Conservation (phyloP, 2,888 invertebrate species). For the Mesopsocus fuscifrons region DNA sequence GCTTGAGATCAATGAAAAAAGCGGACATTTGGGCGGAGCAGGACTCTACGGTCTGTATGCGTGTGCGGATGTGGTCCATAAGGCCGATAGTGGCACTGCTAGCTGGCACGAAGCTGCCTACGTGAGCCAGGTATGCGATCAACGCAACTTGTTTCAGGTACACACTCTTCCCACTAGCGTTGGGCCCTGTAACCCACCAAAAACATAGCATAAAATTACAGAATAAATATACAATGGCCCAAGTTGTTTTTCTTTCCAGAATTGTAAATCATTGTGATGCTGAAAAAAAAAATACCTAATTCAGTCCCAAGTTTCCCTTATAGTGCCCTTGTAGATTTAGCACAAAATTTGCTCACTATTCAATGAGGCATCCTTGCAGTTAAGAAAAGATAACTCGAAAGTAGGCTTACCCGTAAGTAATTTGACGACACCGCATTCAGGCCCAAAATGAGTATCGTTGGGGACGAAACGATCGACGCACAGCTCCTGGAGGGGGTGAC, state of each 20-base stretch:
- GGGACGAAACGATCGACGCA: conserved; percentile 47
- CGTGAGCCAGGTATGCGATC: conserved; percentile 67
- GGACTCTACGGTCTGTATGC: conserved; percentile 58
- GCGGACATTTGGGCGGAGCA: conserved; percentile 62
- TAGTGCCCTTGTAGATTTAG: too few relatives aligned
- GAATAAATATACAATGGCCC: neutral
- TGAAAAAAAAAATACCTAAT: too few relatives aligned
- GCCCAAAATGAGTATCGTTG: conserved; percentile 45
- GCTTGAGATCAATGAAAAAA: conserved; percentile 67
- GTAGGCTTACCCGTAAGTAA: too few relatives aligned
- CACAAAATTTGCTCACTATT: too few relatives aligned
- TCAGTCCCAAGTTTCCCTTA: too few relatives aligned
- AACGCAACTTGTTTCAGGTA: conserved; percentile 72
- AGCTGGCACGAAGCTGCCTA: conserved; percentile 81
- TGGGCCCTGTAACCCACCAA: conserved; percentile 44
- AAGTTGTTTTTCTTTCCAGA: neutral
- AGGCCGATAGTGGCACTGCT: conserved; percentile 47
- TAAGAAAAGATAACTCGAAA: too few relatives aligned
- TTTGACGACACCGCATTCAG: conserved; percentile 38
- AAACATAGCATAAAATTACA: neutral
- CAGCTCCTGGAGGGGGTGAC: conserved; percentile 59
- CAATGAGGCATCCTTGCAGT: too few relatives aligned
- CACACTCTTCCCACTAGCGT: conserved; percentile 81
- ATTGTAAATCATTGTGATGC: too few relatives aligned
- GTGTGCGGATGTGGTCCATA: conserved; percentile 51